Evolutionary conservation across 2,888 invertebrate genomes (phyloP), one percentile per base, ranked within the genome.

Genomic region (Drosophila seclusa): DNA sequence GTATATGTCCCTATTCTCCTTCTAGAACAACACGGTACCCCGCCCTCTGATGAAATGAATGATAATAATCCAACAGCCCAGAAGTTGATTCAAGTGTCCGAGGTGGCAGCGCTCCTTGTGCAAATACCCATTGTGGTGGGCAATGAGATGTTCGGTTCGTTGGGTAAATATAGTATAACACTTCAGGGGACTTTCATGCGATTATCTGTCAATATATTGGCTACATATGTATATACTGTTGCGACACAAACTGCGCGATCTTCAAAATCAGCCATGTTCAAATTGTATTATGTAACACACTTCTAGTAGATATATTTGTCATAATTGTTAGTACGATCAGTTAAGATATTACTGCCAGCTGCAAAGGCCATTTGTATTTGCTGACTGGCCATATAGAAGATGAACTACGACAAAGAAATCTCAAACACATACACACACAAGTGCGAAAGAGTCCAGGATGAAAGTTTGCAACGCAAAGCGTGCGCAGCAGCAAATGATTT

Each of bases 71-170:
- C 53, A 2, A 69, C 52, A 29, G 50, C 69, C 1, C 74, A 21
- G 2, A 76, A 69, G 13, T 11, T 91, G 27, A 42, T 91, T 21
- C 89, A 91, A 62, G 85, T 90, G 10, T 73, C 89, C 4, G 92
- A 92, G 78, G 83, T 92, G 74, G 68, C 82, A 34, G 85, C 86
- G 5, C 80, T 83, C 8, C 74, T 79, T 7, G 66, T 91, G 4
- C 89, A 91, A 18, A 80, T 90, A 29, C 91, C 92, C 13, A 34
- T 92, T 7, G 36, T 91, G 11, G 67, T 92, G 54, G 92, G 89
- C 4, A 90, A 90, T 49, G 89, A 92, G 24, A 57, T 80, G 38
- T 87, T 78, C 24, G 38, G 27, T n/a, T n/a, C n/a, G n/a, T 27
- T 27, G 27, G 27, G 27, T 27, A 27, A 27, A 27, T 29, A 29